Base-by-base conservation (phyloP, 2,888 invertebrate species). In the Dynastes maya region DNA sequence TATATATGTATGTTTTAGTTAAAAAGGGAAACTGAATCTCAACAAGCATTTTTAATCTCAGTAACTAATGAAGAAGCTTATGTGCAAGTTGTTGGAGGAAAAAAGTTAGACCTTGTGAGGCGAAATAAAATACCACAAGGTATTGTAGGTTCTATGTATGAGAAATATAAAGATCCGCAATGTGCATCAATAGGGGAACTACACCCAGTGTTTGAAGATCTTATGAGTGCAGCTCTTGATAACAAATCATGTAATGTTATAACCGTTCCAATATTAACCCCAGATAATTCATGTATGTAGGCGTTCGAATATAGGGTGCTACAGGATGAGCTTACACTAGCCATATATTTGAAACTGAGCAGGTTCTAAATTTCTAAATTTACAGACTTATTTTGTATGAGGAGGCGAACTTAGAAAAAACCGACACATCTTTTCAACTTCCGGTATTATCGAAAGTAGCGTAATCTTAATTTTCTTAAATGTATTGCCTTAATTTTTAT, bases 51-150 rank as follows among this genome's bases (percentile, higher is more conserved):
- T 78, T 86, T 91, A 78, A 89, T 93, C 32, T 89, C 92, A 51
- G 88, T 93, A 29, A 87, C 91, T 74, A 85, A 87, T 0, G 90
- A 91, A 84, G 93, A 94, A 84, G 93, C 92, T 1, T 90, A 89
- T 53, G 90, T 94, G 29, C 92, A 93, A 84, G 91, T 92, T 0
- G 88, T 94, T 22, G 92, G 92, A 32, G 84, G 87, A 11, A 85
- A 87, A 72, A 84, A 89, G 75, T 86, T 93, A 64, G 87, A 90
- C 2, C 87, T 90, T 76, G 91, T 91, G 85, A 84, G 89, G 77
- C 90, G 91, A 85, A 89, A 92, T 83, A 88, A 89, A 71, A 79
- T 87, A 45, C 81, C 83, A 8, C 83, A 84, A 51, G 83, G 83
- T 13, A 80, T 82, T 0, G 82, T 87, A 11, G 81, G 81, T 37